Conservation (phyloP, 2,888 invertebrate species). For the Lagria hirta region DNA sequence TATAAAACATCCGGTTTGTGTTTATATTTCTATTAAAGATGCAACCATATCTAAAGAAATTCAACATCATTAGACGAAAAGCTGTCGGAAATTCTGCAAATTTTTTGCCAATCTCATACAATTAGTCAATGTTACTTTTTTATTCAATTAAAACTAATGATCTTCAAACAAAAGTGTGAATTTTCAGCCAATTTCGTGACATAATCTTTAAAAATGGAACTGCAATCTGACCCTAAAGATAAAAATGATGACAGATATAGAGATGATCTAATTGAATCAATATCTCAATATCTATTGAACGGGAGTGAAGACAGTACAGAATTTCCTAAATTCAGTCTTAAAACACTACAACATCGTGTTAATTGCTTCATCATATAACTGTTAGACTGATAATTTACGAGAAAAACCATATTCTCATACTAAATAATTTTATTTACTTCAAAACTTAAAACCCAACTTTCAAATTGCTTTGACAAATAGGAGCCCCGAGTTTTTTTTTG, state of each 20-base stretch:
- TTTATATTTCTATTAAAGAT: too few relatives aligned
- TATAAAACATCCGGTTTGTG: too few relatives aligned
- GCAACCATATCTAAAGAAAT: too few relatives aligned
- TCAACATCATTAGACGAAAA: too few relatives aligned
- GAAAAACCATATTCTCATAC: conserved; percentile 12
- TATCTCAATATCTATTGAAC: conserved; percentile 29
- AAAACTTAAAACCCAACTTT: conserved; percentile 7
- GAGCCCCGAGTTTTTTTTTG: conserved; percentile 8
- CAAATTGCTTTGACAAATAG: conserved; percentile 14
- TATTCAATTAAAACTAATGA: too few relatives aligned
- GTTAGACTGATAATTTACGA: conserved; percentile 16
- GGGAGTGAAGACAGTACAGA: conserved; percentile 13
- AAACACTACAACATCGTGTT: conserved; percentile 12
- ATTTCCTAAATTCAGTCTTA: conserved; percentile 16
- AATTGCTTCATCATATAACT: conserved; percentile 20
- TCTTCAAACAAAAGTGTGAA: conserved; percentile 14
- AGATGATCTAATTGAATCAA: conserved; percentile 42
- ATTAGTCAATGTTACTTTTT: too few relatives aligned
- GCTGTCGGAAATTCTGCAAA: too few relatives aligned
- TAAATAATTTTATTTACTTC: conserved; percentile 13
- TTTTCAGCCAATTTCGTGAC: conserved; percentile 23
- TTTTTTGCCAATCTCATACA: too few relatives aligned
- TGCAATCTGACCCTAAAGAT: conserved; percentile 33
- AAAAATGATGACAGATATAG: conserved; percentile 37
- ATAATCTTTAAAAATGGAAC: conserved; percentile 33